Base-by-base conservation (phyloP, 2,888 invertebrate genomes). In the Folsomia manolachei region DNA sequence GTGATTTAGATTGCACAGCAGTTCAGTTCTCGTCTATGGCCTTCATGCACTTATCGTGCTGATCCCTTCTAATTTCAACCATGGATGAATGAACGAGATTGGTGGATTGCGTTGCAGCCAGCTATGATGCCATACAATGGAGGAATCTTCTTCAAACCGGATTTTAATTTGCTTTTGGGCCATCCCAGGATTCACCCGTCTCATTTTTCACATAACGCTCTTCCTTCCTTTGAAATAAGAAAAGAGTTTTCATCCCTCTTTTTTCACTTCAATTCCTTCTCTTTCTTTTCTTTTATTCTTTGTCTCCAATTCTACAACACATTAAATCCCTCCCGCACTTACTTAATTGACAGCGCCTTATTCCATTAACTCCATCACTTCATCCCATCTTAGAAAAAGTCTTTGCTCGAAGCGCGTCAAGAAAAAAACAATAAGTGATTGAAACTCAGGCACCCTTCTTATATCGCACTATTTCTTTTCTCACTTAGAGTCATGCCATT, bases 311-410 rank as follows among this genome's bases (percentile, higher is more conserved):
- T 69, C 21, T 53, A 68, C 67, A 70, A 73, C 62, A 71, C 69
- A 69, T 75, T 73, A 73, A 73, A 75, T 75, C 73, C 73, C 68
- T 71, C 68, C 71, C 66, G 52, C 70, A 74, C 69, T 74, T 75
- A 76, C 62, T 74, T 76, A 76, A 76, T 76, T 73, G 75, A 76
- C 70, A 69, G 60, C 66, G 71, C 71, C 65, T 69, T 51, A 70
- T 72, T 76, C 73, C 71, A 71, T 75, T 72, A 71, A 72, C 71
- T 72, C 70, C 60, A 56, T 56, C 56, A 19, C 39, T 39, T 14
- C n/a, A n/a, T 39, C 39, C 39, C 7, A 39, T 4, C 14, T 14
- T 39, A 39, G 14, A n/a, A 39, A 39, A 39, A 39, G 4, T 14
- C 39, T 39, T 39, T 39, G 39, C 39, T 39, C 39, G 7, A 4